Evolutionary conservation across 2,113 vertebrate genomes (phyloP).

Genomic region (Callionymus lyra): DNA sequence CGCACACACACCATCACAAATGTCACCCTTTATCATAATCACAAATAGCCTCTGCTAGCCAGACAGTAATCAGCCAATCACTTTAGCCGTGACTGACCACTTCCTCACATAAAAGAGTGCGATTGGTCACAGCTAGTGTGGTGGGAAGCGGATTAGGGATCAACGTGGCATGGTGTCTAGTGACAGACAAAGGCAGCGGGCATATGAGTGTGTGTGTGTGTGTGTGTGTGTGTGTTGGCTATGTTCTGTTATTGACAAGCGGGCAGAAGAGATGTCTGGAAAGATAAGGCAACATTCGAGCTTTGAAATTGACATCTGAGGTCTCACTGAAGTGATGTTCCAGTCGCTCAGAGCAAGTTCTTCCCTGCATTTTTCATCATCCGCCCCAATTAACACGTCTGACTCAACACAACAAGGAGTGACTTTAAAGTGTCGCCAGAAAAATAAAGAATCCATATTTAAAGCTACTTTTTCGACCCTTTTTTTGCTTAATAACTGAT

Average conservation of each 20-base stretch:
- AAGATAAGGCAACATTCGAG: slow-evolving; percentile 1
- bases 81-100: slow-evolving; percentile 51
- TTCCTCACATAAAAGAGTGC: slow-evolving; percentile 40
- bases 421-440: background rate
- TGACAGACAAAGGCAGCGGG: slow-evolving; percentile 32
- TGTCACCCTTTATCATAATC: slow-evolving; percentile 41
- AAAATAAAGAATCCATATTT: background rate
- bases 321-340: slow-evolving; percentile 2
- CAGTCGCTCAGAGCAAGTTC: slow-evolving; percentile 1
- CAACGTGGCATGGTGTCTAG: slow-evolving; percentile 34
- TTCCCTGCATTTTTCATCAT: background rate
- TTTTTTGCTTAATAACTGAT: no score
- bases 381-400: slow-evolving; percentile 10
- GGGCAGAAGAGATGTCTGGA: background rate
- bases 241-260: background rate
- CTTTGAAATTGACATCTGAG: slow-evolving; percentile 15
- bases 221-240: background rate
- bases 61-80: slow-evolving; percentile 48
- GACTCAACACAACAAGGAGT: no score
- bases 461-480: background rate
- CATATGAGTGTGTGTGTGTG: slow-evolving; percentile 6
- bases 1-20: slow-evolving; percentile 19
- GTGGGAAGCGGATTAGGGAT: slow-evolving; percentile 56
- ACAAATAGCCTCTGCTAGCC: slow-evolving; percentile 33
- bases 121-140: slow-evolving; percentile 55